Base-by-base conservation (phyloP, 2,797 vertebrate genomes). In the Astyanax mexicanus region DNA sequence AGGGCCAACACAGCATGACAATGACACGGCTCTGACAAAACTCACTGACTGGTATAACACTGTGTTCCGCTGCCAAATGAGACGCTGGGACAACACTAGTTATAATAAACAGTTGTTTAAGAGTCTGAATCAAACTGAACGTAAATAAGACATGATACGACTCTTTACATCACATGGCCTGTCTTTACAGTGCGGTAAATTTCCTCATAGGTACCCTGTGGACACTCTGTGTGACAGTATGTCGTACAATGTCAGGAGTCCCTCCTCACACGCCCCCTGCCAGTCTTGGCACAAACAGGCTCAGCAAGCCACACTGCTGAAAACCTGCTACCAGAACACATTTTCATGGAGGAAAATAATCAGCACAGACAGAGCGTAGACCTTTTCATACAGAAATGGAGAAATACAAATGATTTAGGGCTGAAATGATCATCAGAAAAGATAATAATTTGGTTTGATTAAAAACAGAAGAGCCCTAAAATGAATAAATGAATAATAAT, bases 111-210 rank as follows among this genome's bases (percentile, higher is more conserved):
- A 66, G 40, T 25, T 74, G 25, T 61, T 62, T 52, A 27, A 89
- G n/a, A n/a, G 89, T 85, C 89, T 55, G 37, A 58, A 75, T 69
- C 47, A 42, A 57, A 64, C 62, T n/a, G 7, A 7, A 29, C 32
- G 74, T 69, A 75, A 69, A 61, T 55, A 42, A 75, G 12, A 55
- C 15, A 54, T 60, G 60, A 49, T 68, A 67, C 12, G 35, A 9
- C 54, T 37, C 27, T 44, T 75, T 40, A 60, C 47, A 23, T 42
- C 23, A 52, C 17, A 75, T 27, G 58, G 15, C 15, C 12, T 27
- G 47, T 61, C 8, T 60, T 29, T 42, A 12, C 17, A 66, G 25
- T n/a, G 9, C 25, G 66, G 6, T n/a, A 32, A 10, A 47, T 66
- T 23, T n/a, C 29, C 15, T n/a, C 10, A 29, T 17, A 29, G 40